These are phyloP conservation scores for Abscondita cerata DNA, from an alignment of 2,888 invertebrate genomes.

Conservation along the genomic window DNA sequence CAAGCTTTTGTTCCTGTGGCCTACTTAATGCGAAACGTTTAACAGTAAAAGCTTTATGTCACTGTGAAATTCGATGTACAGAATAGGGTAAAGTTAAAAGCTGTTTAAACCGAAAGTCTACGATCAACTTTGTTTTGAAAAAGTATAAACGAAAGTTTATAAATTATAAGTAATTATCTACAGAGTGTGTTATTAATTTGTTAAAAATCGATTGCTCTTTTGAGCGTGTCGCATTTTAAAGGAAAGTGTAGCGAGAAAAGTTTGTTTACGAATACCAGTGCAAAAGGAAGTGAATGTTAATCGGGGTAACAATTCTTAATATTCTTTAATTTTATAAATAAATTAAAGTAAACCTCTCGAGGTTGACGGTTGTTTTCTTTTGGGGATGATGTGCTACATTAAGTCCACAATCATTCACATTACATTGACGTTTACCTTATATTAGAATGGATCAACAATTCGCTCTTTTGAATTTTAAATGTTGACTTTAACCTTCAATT, in stretches of 20 bases:
- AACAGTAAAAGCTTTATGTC: conserved; percentile 12
- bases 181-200: no score
- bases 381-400: neutral
- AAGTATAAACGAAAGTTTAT: no score
- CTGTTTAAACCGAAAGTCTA: neutral
- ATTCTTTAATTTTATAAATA: conserved; percentile 11
- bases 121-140: neutral
- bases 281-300: conserved; percentile 8
- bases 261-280: conserved; percentile 1
- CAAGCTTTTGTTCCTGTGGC: conserved; percentile 14
- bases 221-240: neutral
- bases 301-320: conserved; percentile 9
- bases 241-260: no score
- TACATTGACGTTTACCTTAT: no score
- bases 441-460: no score
- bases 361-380: neutral
- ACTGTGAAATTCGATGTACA: conserved; percentile 8
- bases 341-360: conserved; percentile 1
- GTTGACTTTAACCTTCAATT: no score
- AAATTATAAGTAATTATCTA: no score
- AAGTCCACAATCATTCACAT: neutral
- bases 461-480: no score
- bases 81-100: conserved; percentile 5
- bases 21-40: conserved; percentile 15
- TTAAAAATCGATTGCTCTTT: no score